These are phyloP conservation scores for Drosophila seguyi DNA, from an alignment of 1,140 invertebrate species.

Conservation along the genomic window DNA sequence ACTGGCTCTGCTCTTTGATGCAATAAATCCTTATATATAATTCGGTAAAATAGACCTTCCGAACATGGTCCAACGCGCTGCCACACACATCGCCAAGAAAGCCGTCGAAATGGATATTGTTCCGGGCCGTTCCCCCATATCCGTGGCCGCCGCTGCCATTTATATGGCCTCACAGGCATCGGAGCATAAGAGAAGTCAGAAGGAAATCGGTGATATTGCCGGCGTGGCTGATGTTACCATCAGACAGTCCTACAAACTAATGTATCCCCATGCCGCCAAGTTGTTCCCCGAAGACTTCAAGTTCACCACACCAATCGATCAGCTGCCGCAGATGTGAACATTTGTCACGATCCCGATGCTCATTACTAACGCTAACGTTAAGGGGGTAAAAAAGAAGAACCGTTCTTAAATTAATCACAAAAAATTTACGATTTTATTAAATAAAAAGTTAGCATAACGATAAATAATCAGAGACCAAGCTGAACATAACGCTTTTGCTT, in stretches of 20 bases:
- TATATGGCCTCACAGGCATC: slow-evolving; percentile 99
- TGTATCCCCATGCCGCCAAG: slow-evolving; percentile 96
- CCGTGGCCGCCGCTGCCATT: slow-evolving; percentile 99
- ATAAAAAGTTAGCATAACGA: slow-evolving; percentile 54
- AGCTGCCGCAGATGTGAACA: slow-evolving; percentile 93
- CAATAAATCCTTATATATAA: neutral
- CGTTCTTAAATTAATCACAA: slow-evolving; percentile 58
- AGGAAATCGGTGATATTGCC: slow-evolving; percentile 99
- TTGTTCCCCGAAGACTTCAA: slow-evolving; percentile 98
- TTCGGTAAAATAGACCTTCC: slow-evolving; percentile 88
- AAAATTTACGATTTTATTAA: slow-evolving; percentile 69
- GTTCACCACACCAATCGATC: slow-evolving; percentile 97
- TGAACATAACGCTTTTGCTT: slow-evolving; percentile 9
- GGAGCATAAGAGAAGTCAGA: slow-evolving; percentile 97
- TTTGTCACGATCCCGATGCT: slow-evolving; percentile 44
- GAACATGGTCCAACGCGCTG: slow-evolving; percentile 96
- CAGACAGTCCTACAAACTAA: slow-evolving; percentile 98
- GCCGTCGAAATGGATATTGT: slow-evolving; percentile 99
- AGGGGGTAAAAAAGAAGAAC: slow-evolving; percentile 22
- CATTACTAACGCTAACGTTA: slow-evolving; percentile 55
- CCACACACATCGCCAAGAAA: slow-evolving; percentile 98
- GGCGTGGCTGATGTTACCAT: slow-evolving; percentile 99
- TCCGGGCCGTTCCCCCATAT: slow-evolving; percentile 99
- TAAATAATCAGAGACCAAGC: slow-evolving; percentile 26
- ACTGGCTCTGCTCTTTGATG: too few relatives aligned